Evolutionary conservation across 2,888 invertebrate species (phyloP).

Genomic region (Chymomyza caudatula): DNA sequence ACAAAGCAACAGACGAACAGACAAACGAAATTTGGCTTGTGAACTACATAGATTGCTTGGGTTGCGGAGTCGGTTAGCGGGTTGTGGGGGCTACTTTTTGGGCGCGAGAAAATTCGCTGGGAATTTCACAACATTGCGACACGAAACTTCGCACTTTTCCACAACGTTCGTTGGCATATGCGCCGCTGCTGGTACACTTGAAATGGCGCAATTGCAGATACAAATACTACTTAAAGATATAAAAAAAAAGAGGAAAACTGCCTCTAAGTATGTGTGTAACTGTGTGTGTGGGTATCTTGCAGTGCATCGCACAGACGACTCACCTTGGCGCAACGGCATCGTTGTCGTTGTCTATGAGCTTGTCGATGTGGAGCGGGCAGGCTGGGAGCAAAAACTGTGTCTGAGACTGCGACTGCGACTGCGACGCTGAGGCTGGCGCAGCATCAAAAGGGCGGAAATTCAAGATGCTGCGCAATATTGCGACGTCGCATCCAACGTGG

Average conservation of each 20-base stretch:
- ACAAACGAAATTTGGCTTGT: not conserved
- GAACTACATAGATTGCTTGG: constrained; percentile 22
- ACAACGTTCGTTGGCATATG: not conserved
- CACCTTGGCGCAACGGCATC: not conserved
- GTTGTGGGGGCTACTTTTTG: constrained; percentile 12
- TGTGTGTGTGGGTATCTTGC: not conserved
- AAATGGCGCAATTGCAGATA: constrained; percentile 4
- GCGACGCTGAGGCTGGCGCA: constrained; percentile 20
- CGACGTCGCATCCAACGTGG: not conserved
- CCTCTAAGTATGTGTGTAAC: not conserved
- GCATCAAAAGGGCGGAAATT: constrained; percentile 52
- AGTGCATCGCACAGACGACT: not conserved
- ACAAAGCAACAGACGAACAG: not conserved
- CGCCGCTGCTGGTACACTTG: not conserved
- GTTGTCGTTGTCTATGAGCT: constrained; percentile 6
- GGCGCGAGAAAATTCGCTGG: constrained; percentile 51
- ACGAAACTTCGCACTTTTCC: constrained; percentile 51
- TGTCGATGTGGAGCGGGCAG: not conserved
- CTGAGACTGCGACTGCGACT: not conserved
- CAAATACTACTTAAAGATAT: not conserved
- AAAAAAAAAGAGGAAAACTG: not conserved
- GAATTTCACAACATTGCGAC: constrained; percentile 66
- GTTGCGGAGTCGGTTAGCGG: not conserved
- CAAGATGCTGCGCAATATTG: constrained; percentile 66
- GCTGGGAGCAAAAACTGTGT: not conserved